Percentiles rank a stretch among this genome's conserved stretches.
These are phyloP conservation scores for Atractosteus spatula DNA, from an alignment of 2,113 vertebrate genomes.

Conservation along the genomic window DNA sequence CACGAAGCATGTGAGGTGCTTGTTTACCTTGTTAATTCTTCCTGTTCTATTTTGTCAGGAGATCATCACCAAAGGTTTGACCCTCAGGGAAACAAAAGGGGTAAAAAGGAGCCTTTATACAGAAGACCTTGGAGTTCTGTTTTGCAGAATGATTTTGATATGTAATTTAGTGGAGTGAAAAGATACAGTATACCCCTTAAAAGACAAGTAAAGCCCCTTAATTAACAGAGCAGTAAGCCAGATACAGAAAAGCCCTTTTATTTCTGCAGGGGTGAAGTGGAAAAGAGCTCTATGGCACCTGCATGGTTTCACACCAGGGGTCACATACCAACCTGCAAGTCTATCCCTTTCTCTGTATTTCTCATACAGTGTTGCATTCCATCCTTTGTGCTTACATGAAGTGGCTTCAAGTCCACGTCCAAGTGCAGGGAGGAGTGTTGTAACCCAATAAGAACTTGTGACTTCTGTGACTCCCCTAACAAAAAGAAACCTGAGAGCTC, in stretches of 20 bases:
- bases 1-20: slow-evolving; percentile 26
- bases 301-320: slow-evolving; percentile 52
- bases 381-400: slow-evolving; percentile 54
- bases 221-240: neutral
- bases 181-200: slow-evolving; percentile 3
- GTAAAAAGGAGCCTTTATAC: slow-evolving; percentile 46
- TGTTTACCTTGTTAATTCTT: slow-evolving; percentile 38
- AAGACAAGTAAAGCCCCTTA: neutral
- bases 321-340: slow-evolving; percentile 56
- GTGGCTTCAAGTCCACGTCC: slow-evolving; percentile 53
- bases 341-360: slow-evolving; percentile 44
- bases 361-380: slow-evolving; percentile 57
- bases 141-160: slow-evolving; percentile 11
- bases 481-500: slow-evolving; percentile 33
- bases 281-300: slow-evolving; percentile 57
- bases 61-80: too few species aligned
- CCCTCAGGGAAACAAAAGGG: slow-evolving; percentile 41
- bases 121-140: slow-evolving; percentile 28
- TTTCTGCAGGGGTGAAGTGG: slow-evolving; percentile 51
- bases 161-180: neutral
- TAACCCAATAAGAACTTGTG: slow-evolving; percentile 50
- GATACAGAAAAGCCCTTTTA: slow-evolving; percentile 2
- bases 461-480: slow-evolving; percentile 18
- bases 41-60: neutral
- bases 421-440: slow-evolving; percentile 51